Base-by-base conservation (phyloP, 2,797 vertebrate species). In the Hephaestus fuliginosus region DNA sequence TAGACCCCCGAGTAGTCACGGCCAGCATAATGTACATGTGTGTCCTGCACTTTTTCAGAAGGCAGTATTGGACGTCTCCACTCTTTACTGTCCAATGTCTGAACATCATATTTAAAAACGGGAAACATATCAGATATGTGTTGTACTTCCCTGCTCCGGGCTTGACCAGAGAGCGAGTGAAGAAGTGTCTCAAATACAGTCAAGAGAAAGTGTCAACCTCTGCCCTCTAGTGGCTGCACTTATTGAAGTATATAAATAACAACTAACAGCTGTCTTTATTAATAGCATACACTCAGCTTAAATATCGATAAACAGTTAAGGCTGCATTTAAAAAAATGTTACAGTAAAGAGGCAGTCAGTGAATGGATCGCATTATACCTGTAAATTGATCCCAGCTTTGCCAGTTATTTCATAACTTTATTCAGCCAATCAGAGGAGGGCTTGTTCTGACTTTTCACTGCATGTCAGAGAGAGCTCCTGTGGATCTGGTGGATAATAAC, bases 201-300 rank as follows among this genome's bases (percentile, higher is more conserved):
- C 1, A 7, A 18, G 7, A 4, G 25, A 15, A 57, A 33, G 10
- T 53, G 13, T 56, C 41, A 20, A 14, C 13, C 14, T 49, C 8
- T 14, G 62, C 49, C 43, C 18, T 51, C 68, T 68, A 77, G 69
- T 77, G 80, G 74, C 18, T 33, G 3, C 49, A 55, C 7, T 39
- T 7, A 39, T 39, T 36, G 4, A 39, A 49, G 20, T 3, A 30
- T 30, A 25, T 33, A 41, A n/a, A 52, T 17, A 2, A 67, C 4
- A 4, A 17, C 17, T 14, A 15, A 46, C 44, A 43, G 53, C 33
- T 25, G 33, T 10, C 20, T 25, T 3, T 5, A 46, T 46, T 15
- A 14, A 44, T 44, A 46, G 44, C 30, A 33, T 33, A 33, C 30
- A 33, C 30, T 33, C 30, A 33, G 30, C 30, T 33, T 33, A 33